Base-by-base conservation (phyloP, 2,113 vertebrate species). In the Acrocephalus kingi region DNA sequence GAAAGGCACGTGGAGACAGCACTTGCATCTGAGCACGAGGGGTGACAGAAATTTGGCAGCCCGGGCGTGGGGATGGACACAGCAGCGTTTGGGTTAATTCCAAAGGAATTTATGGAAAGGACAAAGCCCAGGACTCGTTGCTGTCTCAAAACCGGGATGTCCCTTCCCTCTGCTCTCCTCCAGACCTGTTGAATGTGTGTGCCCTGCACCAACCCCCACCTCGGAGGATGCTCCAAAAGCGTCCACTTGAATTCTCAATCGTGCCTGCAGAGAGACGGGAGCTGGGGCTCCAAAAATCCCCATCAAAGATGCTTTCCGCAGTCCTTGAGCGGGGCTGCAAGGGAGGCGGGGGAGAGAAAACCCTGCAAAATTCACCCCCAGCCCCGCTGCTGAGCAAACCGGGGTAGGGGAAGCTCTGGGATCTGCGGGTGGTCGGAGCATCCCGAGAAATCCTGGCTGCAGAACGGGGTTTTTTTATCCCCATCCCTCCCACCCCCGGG, bases 11-110 rank as follows among this genome's bases (percentile, higher is more conserved):
- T 6, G 54, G 66, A n/a, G 89, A 25, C 37, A 73, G 24, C 1
- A 12, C 33, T 17, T 8, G 21, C 7, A 4, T 8, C 49, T 56
- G 61, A 78, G 27, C 52, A 23, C 1, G 1, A 18, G 52, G 39
- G 37, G 16, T 35, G 63, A 23, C 0, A 13, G 5, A 24, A 61
- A 83, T 37, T 33, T 22, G 49, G 7, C 18, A 80, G n/a, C 37
- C 24, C 0, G 0, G 43, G 31, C 0, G 2, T 15, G 13, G 49
- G 45, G 46, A 7, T 8, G 27, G 37, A 17, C 10, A 28, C 37
- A 17, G 24, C 52, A 28, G 81, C 0, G 0, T 31, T 24, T 27
- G 43, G 62, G 16, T 48, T 52, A 74, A 63, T 51, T 85, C 48
- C 25, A 7, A 2, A 48, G 46, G 43, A 22, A 31, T 81, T 3